phyloP scores from a whole-genome alignment of 2,888 invertebrate genomes.

The Meiosimyza decipiens region DNA sequence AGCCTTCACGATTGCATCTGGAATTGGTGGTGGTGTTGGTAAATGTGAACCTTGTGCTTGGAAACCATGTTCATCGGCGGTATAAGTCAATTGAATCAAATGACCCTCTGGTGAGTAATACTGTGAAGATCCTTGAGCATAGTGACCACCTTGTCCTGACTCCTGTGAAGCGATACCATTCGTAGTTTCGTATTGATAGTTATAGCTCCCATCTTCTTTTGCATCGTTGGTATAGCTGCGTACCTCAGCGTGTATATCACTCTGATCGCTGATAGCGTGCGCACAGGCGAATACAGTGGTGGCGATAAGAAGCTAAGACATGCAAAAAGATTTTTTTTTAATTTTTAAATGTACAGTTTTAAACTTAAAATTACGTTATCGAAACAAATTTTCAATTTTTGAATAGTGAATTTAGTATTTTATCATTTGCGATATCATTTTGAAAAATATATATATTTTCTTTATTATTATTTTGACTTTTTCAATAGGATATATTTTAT shows the following conservation, averaged over 20 bases:
- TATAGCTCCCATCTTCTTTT: slow-evolving; percentile 67
- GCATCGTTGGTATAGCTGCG: slow-evolving; percentile 65
- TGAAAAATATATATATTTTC: no score
- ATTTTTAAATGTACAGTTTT: no score
- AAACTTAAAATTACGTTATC: no score
- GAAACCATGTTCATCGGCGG: slow-evolving; percentile 72
- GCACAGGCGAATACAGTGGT: slow-evolving; percentile 19
- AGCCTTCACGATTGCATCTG: slow-evolving; percentile 59
- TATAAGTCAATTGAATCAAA: slow-evolving; percentile 66
- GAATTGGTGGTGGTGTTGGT: slow-evolving; percentile 65
- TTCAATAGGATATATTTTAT: no score
- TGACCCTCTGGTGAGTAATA: slow-evolving; percentile 71
- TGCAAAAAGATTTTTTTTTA: neutral
- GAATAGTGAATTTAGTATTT: no score
- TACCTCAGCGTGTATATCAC: slow-evolving; percentile 58
- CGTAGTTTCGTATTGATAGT: slow-evolving; percentile 69
- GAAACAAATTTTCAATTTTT: no score
- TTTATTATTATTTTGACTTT: no score
- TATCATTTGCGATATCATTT: no score
- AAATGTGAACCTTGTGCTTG: slow-evolving; percentile 66
- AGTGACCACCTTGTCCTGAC: slow-evolving; percentile 69
- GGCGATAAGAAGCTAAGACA: slow-evolving; percentile 17
- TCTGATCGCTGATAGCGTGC: slow-evolving; percentile 25
- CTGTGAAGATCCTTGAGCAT: slow-evolving; percentile 69
- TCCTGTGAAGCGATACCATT: slow-evolving; percentile 74